Evolutionary conservation across 2,797 vertebrate species (phyloP).

Genomic region (Calcarius lapponicus): DNA sequence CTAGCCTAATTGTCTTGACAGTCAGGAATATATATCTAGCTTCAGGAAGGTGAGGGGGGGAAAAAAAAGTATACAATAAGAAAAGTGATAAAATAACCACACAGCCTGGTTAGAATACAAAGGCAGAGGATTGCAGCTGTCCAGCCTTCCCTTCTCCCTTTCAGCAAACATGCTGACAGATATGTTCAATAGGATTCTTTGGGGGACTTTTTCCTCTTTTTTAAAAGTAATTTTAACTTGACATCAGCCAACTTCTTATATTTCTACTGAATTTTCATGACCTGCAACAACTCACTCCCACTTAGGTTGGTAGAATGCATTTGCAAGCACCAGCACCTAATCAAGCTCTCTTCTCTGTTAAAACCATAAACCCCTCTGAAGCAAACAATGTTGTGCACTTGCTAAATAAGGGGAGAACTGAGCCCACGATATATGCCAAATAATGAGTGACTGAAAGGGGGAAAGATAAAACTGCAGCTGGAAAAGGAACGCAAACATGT

Average conservation of each 20-base stretch:
- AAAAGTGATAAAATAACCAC: background rate
- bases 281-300: background rate
- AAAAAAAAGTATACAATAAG: background rate
- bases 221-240: background rate
- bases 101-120: background rate
- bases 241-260: background rate
- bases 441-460: conserved; percentile 1
- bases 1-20: background rate
- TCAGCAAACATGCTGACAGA: background rate
- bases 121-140: background rate
- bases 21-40: background rate
- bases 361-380: background rate
- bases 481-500: conserved; percentile 66
- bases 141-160: background rate
- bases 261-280: background rate
- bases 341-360: background rate
- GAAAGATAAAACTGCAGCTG: conserved; percentile 53
- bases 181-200: background rate
- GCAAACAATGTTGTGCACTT: background rate
- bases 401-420: background rate
- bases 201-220: background rate
- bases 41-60: background rate
- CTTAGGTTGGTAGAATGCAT: background rate
- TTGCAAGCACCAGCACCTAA: background rate
- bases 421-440: background rate